A percentile compares a stretch with the other conserved stretches of the same genome.
Conservation (phyloP, 2,888 invertebrate species). For the Troilus luridus region DNA sequence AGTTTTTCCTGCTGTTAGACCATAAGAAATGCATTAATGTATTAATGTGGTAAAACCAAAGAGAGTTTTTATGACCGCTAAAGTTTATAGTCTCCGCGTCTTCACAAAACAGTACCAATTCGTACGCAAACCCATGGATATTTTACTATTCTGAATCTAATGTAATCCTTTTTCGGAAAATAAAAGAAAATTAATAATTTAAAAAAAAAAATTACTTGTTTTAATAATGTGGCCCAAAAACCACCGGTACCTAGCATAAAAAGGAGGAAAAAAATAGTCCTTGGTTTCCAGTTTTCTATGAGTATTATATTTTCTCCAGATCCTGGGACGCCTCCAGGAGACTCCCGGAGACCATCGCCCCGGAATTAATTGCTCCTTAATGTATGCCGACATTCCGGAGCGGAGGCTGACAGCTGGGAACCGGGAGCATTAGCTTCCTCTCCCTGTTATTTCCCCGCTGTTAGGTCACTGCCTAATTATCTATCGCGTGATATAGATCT, state of each 20-base stretch:
- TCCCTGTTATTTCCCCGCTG: slow-evolving; percentile 31
- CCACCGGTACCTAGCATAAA: not conserved
- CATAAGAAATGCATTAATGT: too few species aligned
- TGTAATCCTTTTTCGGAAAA: too few species aligned
- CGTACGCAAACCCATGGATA: too few species aligned
- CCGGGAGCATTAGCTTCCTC: slow-evolving; percentile 25
- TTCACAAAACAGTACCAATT: too few species aligned
- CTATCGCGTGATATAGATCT: slow-evolving; percentile 48
- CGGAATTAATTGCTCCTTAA: slow-evolving; percentile 32
- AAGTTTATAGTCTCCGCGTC: too few species aligned
- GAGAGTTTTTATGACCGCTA: too few species aligned
- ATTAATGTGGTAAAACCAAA: too few species aligned
- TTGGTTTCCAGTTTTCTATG: not conserved
- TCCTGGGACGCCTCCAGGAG: not conserved
- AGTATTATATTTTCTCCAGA: slow-evolving; percentile 13
- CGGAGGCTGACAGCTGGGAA: slow-evolving; percentile 40
- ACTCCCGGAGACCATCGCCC: slow-evolving; percentile 21
- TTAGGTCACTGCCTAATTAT: slow-evolving; percentile 35
- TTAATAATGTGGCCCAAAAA: not conserved
- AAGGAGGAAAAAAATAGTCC: not conserved
- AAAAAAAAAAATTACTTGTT: too few species aligned
- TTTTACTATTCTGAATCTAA: too few species aligned
- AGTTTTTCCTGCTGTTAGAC: too few species aligned
- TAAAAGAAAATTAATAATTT: too few species aligned
- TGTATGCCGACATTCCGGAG: slow-evolving; percentile 44